phyloP scores from a whole-genome alignment of 1,140 invertebrate species.

The Brachionus manjavacas region DNA sequence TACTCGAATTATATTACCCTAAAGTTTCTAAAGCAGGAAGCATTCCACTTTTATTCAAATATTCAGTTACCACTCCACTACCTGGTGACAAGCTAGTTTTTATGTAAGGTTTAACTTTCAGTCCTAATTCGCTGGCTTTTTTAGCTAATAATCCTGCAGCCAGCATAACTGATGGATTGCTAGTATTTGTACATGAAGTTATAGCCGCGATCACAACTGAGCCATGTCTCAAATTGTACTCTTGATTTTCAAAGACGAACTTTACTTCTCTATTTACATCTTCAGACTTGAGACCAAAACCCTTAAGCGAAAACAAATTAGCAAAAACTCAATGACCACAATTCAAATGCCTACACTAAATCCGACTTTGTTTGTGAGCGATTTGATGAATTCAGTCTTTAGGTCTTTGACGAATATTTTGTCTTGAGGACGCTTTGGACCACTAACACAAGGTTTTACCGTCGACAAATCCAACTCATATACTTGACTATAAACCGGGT shows the following conservation, averaged over 20 bases:
- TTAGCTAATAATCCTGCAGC: slow-evolving; percentile 76
- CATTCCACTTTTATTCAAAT: slow-evolving; percentile 80
- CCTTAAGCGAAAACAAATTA: slow-evolving; percentile 54
- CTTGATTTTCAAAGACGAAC: slow-evolving; percentile 73
- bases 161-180: slow-evolving; percentile 94
- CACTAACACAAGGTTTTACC: slow-evolving; percentile 87
- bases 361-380: slow-evolving; percentile 84
- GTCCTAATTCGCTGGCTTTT: slow-evolving; percentile 85
- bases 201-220: slow-evolving; percentile 95
- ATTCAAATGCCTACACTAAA: slow-evolving; percentile 66
- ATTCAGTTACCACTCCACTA: slow-evolving; percentile 94
- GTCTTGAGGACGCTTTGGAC: slow-evolving; percentile 94
- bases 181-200: slow-evolving; percentile 95
- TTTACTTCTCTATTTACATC: slow-evolving; percentile 66
- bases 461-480: slow-evolving; percentile 78
- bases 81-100: slow-evolving; percentile 94
- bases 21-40: slow-evolving; percentile 76
- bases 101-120: slow-evolving; percentile 82
- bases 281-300: slow-evolving; percentile 73
- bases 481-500: slow-evolving; percentile 78
- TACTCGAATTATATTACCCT: slow-evolving; percentile 60
- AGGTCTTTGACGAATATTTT: slow-evolving; percentile 81
- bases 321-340: background rate
- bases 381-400: slow-evolving; percentile 79
- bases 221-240: slow-evolving; percentile 80